Evolutionary conservation across 92 coral and sea anemone genomes (phyloP), one percentile per base, ranked within the genome.

Genomic region (Virgularia gustaviana): DNA sequence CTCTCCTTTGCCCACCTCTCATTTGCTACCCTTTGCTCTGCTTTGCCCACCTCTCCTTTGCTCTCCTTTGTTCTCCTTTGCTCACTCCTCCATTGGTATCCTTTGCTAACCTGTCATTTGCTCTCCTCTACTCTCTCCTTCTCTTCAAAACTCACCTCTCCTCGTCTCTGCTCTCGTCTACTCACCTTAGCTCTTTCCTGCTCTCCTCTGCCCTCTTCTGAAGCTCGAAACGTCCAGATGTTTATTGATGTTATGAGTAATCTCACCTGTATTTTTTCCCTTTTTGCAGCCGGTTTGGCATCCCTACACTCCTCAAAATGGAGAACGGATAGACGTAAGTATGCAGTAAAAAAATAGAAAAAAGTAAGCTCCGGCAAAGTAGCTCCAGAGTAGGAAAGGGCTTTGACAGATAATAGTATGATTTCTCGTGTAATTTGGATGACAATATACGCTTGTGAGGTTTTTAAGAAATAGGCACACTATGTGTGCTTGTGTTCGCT

Each of bases 281-380:
- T n/a, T n/a, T n/a, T 64, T 75, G 53, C 80, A 94, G 99, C 99
- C 99, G 29, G 83, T 78, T 7, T 94, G 99, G 99, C 99, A 94
- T 79, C 96, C 99, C 2, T 88, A 94, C 70, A 59, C 75, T 32
- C 82, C 95, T 6, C 99, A 94, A 62, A 81, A 94, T 82, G 99
- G 99, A 28, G 87, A 86, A 47, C 80, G 86, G 56, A 78, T 94
- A 20, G 94, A 89, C 86, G 96, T 89, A 59, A 77, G 54, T 59
- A 59, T 59, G 58, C 67, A 52, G 53, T 53, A n/a, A n/a, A n/a
- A n/a, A n/a, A n/a, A n/a, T n/a, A n/a, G n/a, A n/a, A n/a, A n/a
- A n/a, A n/a, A n/a, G n/a, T n/a, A n/a, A n/a, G n/a, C n/a, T n/a
- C n/a, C n/a, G n/a, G n/a, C n/a, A n/a, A n/a, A n/a, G n/a, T n/a